A percentile compares a stretch with the other conserved stretches of the same genome.
These are phyloP conservation scores for Heliangelus exortis DNA, from an alignment of 2,797 vertebrate genomes.

Conservation along the genomic window DNA sequence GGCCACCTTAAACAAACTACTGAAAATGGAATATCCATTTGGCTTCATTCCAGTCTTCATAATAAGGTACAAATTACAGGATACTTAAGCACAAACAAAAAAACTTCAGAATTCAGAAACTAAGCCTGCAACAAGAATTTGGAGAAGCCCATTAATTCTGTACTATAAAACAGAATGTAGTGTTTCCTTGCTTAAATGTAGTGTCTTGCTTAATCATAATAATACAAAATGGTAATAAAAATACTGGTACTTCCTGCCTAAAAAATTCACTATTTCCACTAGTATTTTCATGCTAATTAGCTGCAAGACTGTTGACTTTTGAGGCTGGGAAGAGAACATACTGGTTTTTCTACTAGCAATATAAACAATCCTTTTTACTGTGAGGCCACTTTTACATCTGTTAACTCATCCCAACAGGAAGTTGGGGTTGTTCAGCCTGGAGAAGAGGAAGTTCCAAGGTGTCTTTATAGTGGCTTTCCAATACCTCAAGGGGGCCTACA, in stretches of 20 bases:
- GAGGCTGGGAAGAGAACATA: neutral
- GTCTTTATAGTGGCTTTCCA: too few species aligned
- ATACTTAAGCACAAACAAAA: neutral
- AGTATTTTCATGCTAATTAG: neutral
- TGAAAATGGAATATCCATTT: neutral
- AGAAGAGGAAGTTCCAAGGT: too few species aligned
- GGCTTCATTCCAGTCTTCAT: slow-evolving; percentile 2
- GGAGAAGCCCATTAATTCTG: neutral
- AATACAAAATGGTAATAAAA: neutral
- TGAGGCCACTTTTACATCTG: neutral
- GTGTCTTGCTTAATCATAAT: neutral
- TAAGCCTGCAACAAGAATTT: neutral
- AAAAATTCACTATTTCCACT: neutral
- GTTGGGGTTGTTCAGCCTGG: too few species aligned
- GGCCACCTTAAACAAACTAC: neutral
- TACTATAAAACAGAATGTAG: neutral
- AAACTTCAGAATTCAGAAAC: neutral
- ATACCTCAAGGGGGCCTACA: too few species aligned
- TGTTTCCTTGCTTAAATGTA: neutral
- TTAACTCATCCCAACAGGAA: neutral
- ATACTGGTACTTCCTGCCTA: neutral
- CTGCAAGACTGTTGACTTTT: neutral
- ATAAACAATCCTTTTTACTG: neutral
- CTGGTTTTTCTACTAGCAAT: neutral
- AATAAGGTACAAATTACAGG: neutral